A percentile compares a stretch with the other conserved stretches of the same genome.
These are phyloP conservation scores for Drosophila ezoana DNA, from an alignment of 2,888 invertebrate species.

Conservation along the genomic window DNA sequence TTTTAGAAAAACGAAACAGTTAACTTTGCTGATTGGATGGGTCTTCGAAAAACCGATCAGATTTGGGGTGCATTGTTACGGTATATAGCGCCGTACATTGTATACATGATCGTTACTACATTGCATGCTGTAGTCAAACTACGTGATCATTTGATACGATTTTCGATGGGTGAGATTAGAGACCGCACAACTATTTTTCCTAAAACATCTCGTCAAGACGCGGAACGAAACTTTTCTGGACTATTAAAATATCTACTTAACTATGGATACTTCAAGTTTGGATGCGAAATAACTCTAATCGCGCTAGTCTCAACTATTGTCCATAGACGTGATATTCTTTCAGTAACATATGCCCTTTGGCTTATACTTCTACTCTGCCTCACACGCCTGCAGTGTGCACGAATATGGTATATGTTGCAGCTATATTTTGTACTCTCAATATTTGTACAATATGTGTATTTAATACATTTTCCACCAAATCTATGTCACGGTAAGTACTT, in stretches of 20 bases:
- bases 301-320: slow-evolving; percentile 94
- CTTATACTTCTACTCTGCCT: slow-evolving; percentile 90
- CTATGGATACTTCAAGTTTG: slow-evolving; percentile 98
- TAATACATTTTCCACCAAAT: slow-evolving; percentile 94
- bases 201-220: slow-evolving; percentile 91
- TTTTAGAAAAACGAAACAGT: slow-evolving; percentile 51
- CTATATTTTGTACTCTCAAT: slow-evolving; percentile 91
- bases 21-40: slow-evolving; percentile 93
- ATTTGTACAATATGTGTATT: slow-evolving; percentile 94
- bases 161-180: slow-evolving; percentile 85
- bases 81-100: slow-evolving; percentile 92
- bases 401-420: slow-evolving; percentile 94
- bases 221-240: slow-evolving; percentile 92
- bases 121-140: slow-evolving; percentile 93
- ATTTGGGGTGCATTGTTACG: slow-evolving; percentile 87
- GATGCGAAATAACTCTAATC: slow-evolving; percentile 95
- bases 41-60: slow-evolving; percentile 89
- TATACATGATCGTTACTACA: slow-evolving; percentile 93
- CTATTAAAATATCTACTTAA: slow-evolving; percentile 95
- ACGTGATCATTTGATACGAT: slow-evolving; percentile 89
- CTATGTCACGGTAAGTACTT: slow-evolving; percentile 90
- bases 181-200: slow-evolving; percentile 91
- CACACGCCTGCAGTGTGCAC: slow-evolving; percentile 87
- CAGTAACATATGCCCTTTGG: slow-evolving; percentile 94
- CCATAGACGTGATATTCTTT: slow-evolving; percentile 94